Percentiles rank a stretch among this genome's conserved stretches.
phyloP scores from a whole-genome alignment of 2,797 vertebrate species.

The Carcharodon carcharias region DNA sequence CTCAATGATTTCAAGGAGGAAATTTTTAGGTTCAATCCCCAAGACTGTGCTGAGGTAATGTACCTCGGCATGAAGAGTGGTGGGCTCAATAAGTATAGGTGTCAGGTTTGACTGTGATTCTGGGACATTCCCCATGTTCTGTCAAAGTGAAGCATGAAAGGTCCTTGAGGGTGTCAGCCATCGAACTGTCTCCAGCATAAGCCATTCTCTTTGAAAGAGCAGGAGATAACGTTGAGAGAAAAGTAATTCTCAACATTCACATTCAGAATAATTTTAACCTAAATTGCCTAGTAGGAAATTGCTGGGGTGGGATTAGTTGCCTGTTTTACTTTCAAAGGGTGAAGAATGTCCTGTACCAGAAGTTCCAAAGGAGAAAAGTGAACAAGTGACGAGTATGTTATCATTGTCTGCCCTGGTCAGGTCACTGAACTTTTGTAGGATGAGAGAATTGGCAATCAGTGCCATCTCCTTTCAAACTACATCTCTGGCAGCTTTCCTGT shows the following conservation, averaged over 20 bases:
- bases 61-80: not conserved
- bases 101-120: not conserved
- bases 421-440: not conserved
- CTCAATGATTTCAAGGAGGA: not conserved
- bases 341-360: not conserved
- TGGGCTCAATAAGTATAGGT: not conserved
- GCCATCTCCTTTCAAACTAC: not conserved
- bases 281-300: not conserved
- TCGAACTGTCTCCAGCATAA: not conserved
- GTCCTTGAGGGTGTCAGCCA: not conserved
- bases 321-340: not conserved
- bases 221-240: not conserved
- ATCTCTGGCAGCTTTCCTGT: not conserved
- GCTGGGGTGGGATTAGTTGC: not conserved
- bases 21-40: not conserved
- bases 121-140: not conserved
- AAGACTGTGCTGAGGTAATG: not conserved
- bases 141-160: not conserved
- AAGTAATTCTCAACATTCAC: not conserved
- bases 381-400: not conserved
- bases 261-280: not conserved
- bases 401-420: not conserved
- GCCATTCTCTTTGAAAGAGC: not conserved
- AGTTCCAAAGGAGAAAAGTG: not conserved
- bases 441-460: not conserved